Base-by-base conservation (phyloP, 2,113 vertebrate species). In the Xiphophorus couchianus region DNA sequence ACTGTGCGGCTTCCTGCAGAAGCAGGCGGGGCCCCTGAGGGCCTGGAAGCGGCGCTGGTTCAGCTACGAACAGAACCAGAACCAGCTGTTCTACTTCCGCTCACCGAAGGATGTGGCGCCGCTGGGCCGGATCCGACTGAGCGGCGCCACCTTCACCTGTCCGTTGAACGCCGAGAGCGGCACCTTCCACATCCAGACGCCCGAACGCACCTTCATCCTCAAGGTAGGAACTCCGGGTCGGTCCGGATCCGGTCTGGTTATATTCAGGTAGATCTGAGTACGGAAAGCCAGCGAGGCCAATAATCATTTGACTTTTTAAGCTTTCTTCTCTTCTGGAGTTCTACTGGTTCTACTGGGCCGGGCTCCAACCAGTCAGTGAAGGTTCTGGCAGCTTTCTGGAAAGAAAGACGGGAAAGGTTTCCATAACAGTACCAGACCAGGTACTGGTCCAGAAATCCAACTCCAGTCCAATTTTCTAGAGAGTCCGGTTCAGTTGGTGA, bases 41-140 rank as follows among this genome's bases (percentile, higher is more conserved):
- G 88, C 95, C 51, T 99, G 97, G 97, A 99, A 99, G 83, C 95
- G 90, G 73, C 97, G 97, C 17, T 99, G 98, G 97, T 99, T 99
- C 83, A 93, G 91, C 54, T 98, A 96, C 0, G 96, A 98, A 74
- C 96, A 96, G 85, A 95, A 92, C 73, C 96, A 95, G 77, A 96
- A 97, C 85, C 91, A 93, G 78, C 88, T 98, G 77, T 93, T 96
- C 8, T 99, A 99, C 82, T 99, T 95, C 82, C 94, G 97, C 66
- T 97, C 95, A 0, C 93, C 96, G 0, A 96, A 97, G 71, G 97
- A 99, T 10, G 88, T 96, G 35, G 96, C 87, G 69, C 94, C 97
- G 5, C 92, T 99, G 35, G 97, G 97, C 58, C 94, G 90, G 65
- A 93, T 98, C 0, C 95, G 96, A 71, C 88, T 99, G 19, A 85